Evolutionary conservation across 2,797 vertebrate species (phyloP).

Genomic region (Falco naumanni): DNA sequence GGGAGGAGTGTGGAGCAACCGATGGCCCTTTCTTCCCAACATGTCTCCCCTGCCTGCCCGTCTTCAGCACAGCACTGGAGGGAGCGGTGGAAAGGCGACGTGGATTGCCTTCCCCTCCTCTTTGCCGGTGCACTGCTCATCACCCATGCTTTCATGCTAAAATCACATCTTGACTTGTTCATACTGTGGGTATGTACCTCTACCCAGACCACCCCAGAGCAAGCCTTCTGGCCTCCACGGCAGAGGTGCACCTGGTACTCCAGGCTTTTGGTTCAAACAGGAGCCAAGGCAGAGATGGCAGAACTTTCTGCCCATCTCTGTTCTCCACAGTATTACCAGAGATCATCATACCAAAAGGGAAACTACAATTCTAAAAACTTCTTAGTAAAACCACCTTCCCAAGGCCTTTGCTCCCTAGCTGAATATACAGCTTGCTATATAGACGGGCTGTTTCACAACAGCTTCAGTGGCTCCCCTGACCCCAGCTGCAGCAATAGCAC

Average conservation of each 20-base stretch:
- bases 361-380: not conserved
- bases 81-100: not conserved
- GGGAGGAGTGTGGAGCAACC: not conserved
- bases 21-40: not conserved
- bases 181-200: fast-evolving
- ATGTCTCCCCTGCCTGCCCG: not conserved
- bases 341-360: not conserved
- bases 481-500: not conserved
- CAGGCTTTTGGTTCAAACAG: not conserved
- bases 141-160: not conserved
- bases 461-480: not conserved
- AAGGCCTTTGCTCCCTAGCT: not conserved
- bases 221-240: not conserved
- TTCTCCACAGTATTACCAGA: not conserved
- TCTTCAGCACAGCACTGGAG: not conserved
- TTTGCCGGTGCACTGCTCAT: not conserved
- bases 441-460: not conserved
- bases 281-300: not conserved
- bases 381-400: not conserved
- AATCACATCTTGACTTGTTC: not conserved
- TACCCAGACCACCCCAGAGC: not conserved
- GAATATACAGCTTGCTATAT: not conserved
- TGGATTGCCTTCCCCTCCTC: not conserved
- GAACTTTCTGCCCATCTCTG: not conserved
- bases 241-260: not conserved